Percentiles rank a stretch among this genome's conserved stretches.
Evolutionary conservation across 2,888 invertebrate genomes (phyloP).

Genomic region (Drosophila leonis): DNA sequence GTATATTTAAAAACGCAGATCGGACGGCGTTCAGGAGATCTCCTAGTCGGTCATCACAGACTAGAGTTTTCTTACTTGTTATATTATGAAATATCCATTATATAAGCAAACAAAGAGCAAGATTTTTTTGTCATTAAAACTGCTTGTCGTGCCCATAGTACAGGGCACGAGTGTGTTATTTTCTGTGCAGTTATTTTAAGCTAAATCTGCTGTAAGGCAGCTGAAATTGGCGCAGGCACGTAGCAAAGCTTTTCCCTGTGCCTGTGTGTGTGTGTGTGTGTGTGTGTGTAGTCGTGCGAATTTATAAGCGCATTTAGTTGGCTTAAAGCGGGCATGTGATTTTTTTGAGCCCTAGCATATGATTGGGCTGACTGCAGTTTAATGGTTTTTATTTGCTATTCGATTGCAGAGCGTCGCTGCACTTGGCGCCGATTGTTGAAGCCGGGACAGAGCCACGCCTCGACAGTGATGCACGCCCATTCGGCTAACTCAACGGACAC

Average conservation of each 20-base stretch:
- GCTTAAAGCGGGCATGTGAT: slow-evolving; percentile 37
- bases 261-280: slow-evolving; percentile 7
- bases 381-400: slow-evolving; percentile 20
- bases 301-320: slow-evolving; percentile 66
- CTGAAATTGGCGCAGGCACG: slow-evolving; percentile 66
- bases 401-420: slow-evolving; percentile 88
- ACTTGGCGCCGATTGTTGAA: slow-evolving; percentile 92
- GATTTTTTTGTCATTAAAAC: not conserved
- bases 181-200: slow-evolving; percentile 69
- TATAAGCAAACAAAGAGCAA: not conserved
- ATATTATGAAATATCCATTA: not conserved
- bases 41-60: too few relatives aligned
- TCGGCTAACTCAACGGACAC: slow-evolving; percentile 94
- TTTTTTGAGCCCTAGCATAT: slow-evolving; percentile 19
- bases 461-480: slow-evolving; percentile 89
- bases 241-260: slow-evolving; percentile 31
- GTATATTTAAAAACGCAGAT: too few relatives aligned
- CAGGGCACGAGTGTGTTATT: slow-evolving; percentile 23
- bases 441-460: slow-evolving; percentile 74
- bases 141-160: not conserved
- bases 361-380: slow-evolving; percentile 32
- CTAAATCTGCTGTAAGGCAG: slow-evolving; percentile 67
- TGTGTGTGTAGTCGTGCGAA: slow-evolving; percentile 39
- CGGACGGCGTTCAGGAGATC: too few relatives aligned
- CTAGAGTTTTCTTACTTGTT: too few relatives aligned